Evolutionary conservation across 2,113 vertebrate genomes (phyloP).

Genomic region (Heliornis fulica): DNA sequence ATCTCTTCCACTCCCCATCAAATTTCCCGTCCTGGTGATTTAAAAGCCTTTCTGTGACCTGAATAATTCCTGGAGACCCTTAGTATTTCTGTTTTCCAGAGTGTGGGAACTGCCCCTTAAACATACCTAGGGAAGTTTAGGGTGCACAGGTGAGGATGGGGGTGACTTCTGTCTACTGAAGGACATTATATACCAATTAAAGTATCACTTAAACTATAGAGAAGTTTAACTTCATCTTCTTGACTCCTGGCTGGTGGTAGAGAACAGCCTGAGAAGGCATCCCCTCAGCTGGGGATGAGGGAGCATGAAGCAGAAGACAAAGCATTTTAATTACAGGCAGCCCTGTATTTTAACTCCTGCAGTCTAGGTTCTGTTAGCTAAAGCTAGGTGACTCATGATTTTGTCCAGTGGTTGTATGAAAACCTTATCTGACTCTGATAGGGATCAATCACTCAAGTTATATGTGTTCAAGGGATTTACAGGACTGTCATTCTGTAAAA

Average conservation of each 20-base stretch:
- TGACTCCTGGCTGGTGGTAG: not conserved
- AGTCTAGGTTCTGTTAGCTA: not conserved
- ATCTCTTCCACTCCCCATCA: no score
- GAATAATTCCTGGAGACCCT: not conserved
- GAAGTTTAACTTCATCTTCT: not conserved
- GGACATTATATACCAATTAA: not conserved
- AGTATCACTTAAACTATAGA: not conserved
- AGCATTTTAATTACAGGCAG: not conserved
- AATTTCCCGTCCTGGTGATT: not conserved
- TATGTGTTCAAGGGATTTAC: not conserved
- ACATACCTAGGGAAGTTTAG: not conserved
- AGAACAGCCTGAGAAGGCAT: not conserved
- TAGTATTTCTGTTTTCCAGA: not conserved
- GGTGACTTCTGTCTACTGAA: no score
- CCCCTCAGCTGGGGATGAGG: no score
- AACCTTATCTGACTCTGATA: not conserved
- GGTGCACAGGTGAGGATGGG: not conserved
- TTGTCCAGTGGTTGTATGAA: not conserved
- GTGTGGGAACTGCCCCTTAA: not conserved
- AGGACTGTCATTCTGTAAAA: not conserved
- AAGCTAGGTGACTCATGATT: not conserved
- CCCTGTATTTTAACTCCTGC: not conserved
- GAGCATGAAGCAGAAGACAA: not conserved
- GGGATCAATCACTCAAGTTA: not conserved
- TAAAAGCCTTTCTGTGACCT: not conserved